Base-by-base conservation (phyloP, 2,797 vertebrate genomes). In the Merluccius polli region DNA sequence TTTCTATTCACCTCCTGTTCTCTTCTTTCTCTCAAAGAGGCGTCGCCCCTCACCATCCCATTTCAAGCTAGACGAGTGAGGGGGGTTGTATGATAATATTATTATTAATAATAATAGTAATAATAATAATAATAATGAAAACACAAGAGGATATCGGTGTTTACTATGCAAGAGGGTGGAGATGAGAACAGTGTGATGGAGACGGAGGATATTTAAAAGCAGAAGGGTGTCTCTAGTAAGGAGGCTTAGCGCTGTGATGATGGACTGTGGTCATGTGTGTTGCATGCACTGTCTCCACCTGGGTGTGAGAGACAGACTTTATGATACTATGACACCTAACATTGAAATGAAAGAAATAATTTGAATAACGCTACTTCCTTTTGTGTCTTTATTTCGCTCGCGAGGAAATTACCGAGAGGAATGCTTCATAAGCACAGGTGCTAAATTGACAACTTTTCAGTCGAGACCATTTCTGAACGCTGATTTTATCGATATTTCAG, bases 131-230 rank as follows among this genome's bases (percentile, higher is more conserved):
- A 70, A 76, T n/a, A 24, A 75, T 70, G 16, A 38, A 63, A 77
- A 73, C 3, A 24, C 73, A 63, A 32, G 77, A 74, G 71, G 80
- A 78, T 79, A 69, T 79, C 78, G 74, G 78, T 27, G 83, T 90
- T 88, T 87, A 91, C 92, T 93, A 93, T 93, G 92, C 92, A 93
- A 93, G 87, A 90, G 86, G 84, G 44, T 77, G 68, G n/a, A 77
- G 71, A 31, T 52, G 72, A 70, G 27, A 73, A 33, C n/a, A 44
- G 4, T 76, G 4, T 75, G 0, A 15, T n/a, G 18, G 68, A 44
- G 13, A 36, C 24, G 12, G 48, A 4, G 72, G 9, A 36, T 33
- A 10, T n/a, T n/a, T 3, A 73, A 74, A 11, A 65, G 78, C 74
- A 59, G 76, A 69, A 77, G 35, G 73, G 76, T 70, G 79, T 79